These are phyloP conservation scores for Caenorhabditis angaria DNA, from an alignment of 2,888 invertebrate genomes.

Conservation along the genomic window DNA sequence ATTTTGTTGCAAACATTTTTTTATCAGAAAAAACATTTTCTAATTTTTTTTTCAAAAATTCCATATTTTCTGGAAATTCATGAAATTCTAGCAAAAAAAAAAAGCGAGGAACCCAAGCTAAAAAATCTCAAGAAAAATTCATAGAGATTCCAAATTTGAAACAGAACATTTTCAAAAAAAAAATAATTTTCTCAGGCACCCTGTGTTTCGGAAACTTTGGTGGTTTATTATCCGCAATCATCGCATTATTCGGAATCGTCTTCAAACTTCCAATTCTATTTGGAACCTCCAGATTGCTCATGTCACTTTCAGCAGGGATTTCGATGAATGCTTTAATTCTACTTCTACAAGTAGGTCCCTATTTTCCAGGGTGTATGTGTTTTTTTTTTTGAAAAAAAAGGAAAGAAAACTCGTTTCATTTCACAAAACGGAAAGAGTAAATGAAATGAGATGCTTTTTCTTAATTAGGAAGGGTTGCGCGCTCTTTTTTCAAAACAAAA, in stretches of 20 bases:
- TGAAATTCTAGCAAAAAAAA: too few relatives aligned
- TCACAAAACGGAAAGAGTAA: not conserved
- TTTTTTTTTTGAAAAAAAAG: constrained; percentile 9
- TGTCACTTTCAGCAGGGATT: constrained; percentile 59
- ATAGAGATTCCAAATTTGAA: too few relatives aligned
- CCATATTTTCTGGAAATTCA: not conserved
- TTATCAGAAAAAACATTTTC: not conserved
- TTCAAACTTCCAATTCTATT: constrained; percentile 47
- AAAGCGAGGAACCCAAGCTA: too few relatives aligned
- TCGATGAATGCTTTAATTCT: constrained; percentile 66
- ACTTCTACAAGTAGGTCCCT: constrained; percentile 57
- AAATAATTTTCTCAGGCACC: constrained; percentile 33
- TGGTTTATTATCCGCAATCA: constrained; percentile 43
- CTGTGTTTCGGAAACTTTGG: constrained; percentile 48
- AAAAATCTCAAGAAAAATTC: too few relatives aligned
- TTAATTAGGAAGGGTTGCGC: too few relatives aligned
- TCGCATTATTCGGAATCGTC: constrained; percentile 45
- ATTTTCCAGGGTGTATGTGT: too few relatives aligned
- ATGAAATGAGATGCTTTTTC: not conserved
- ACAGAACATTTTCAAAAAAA: constrained; percentile 7
- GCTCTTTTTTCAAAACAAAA: too few relatives aligned
- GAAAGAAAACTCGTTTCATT: constrained; percentile 27
- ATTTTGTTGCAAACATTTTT: too few relatives aligned
- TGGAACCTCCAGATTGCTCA: constrained; percentile 54
- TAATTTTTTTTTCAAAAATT: not conserved